Base-by-base conservation (phyloP, 2,888 invertebrate genomes). In the Shargacucullia verbasci region DNA sequence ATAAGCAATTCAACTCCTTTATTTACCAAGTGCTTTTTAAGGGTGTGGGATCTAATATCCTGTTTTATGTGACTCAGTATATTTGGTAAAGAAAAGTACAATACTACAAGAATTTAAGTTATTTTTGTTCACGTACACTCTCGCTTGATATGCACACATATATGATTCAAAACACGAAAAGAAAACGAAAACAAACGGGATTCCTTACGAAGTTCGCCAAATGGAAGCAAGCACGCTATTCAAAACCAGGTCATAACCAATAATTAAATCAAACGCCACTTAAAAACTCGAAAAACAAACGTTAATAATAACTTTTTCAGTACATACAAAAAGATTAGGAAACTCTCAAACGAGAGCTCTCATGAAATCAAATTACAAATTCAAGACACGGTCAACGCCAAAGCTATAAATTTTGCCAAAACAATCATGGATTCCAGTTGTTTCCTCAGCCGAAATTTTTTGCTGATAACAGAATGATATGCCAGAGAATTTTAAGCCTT, bases 361-460 rank as follows among this genome's bases (percentile, higher is more conserved):
- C 73, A 76, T 79, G 73, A 84, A 85, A 82, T 82, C 76, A 72
- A 84, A 86, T 86, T 85, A 86, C 79, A 81, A 82, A 87, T 87
- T 86, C 88, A 79, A 80, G 76, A 64, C 86, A 86, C 83, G 83
- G 73, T 73, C 78, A 65, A 73, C 73, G 74, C 59, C 44, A 60
- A 56, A 71, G 78, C 82, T 76, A 87, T 87, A 87, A 85, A 87
- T 87, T 86, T 82, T 70, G 61, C 70, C 78, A 81, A 84, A 86
- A 88, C 85, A 85, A 86, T 86, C 84, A 82, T 81, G 80, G 78
- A 81, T 80, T 73, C 74, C 68, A 78, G 62, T 70, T 69, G 73
- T 72, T 76, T 72, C 72, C 70, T 63, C 66, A 35, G 50, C 63
- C 72, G 76, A 72, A 70, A 76, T 78, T 75, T 76, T 76, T 67